Conservation (phyloP, 2,797 vertebrate species). For the Sebastolobus alascanus region DNA sequence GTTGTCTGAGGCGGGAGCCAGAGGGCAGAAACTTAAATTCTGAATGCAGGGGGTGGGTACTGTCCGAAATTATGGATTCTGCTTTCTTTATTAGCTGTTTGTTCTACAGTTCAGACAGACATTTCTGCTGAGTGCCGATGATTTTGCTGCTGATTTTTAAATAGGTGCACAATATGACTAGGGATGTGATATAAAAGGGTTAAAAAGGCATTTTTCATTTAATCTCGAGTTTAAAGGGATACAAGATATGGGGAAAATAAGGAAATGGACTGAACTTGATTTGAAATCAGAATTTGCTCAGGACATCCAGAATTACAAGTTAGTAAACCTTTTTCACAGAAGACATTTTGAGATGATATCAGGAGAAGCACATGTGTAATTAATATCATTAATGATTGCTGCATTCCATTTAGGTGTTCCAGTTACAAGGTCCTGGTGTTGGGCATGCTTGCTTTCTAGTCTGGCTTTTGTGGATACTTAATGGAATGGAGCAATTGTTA, state of each 20-base stretch:
- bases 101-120: too few relatives aligned
- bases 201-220: too few relatives aligned
- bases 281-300: background rate
- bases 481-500: background rate
- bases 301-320: background rate
- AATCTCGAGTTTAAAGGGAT: fast-evolving
- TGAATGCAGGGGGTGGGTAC: too few relatives aligned
- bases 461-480: background rate
- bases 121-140: too few relatives aligned
- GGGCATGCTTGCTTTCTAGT: background rate
- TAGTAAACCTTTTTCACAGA: background rate
- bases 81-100: too few relatives aligned
- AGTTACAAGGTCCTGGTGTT: background rate
- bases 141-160: too few relatives aligned
- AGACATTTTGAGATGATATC: background rate
- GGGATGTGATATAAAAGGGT: too few relatives aligned
- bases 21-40: too few relatives aligned
- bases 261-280: background rate
- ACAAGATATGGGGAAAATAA: too few relatives aligned
- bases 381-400: background rate
- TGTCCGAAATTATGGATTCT: too few relatives aligned
- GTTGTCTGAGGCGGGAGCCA: too few relatives aligned
- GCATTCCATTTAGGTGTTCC: background rate
- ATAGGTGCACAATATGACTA: too few relatives aligned
- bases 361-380: background rate